Percentiles rank a stretch among this genome's conserved stretches.
phyloP scores from a whole-genome alignment of 2,888 invertebrate genomes.

The Standfussiana lucernea region DNA sequence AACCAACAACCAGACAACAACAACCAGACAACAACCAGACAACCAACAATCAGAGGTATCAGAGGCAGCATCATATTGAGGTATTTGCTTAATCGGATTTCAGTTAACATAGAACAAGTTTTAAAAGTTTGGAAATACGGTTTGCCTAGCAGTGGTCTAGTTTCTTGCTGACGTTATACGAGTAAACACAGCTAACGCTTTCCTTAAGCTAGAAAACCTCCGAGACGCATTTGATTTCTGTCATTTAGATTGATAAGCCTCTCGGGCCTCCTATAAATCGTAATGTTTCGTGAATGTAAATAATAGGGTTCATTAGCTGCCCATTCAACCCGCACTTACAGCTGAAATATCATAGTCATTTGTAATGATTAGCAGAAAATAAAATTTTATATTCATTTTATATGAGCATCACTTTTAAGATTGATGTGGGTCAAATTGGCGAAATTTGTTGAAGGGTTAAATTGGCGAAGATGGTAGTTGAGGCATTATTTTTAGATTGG shows the following conservation, averaged over 20 bases:
- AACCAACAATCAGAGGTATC: background rate
- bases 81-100: background rate
- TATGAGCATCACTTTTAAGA: conserved; percentile 8
- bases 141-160: background rate
- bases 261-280: conserved; percentile 53
- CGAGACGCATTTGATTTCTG: conserved; percentile 34
- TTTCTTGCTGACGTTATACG: background rate
- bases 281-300: conserved; percentile 53
- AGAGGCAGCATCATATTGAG: background rate
- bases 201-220: background rate
- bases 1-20: too few relatives aligned
- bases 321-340: conserved; percentile 55
- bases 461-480: background rate
- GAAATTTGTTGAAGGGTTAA: conserved; percentile 43
- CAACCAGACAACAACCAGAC: too few relatives aligned
- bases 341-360: conserved; percentile 55
- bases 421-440: conserved; percentile 19
- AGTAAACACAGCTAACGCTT: background rate
- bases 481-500: conserved; percentile 1
- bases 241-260: conserved; percentile 47
- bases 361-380: conserved; percentile 54
- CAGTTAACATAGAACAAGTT: background rate
- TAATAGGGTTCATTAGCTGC: conserved; percentile 58
- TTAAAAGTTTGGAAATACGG: too few relatives aligned
- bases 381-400: conserved; percentile 35